Evolutionary conservation across 2,113 vertebrate genomes (phyloP).

Genomic region (Shinisaurus crocodilurus): DNA sequence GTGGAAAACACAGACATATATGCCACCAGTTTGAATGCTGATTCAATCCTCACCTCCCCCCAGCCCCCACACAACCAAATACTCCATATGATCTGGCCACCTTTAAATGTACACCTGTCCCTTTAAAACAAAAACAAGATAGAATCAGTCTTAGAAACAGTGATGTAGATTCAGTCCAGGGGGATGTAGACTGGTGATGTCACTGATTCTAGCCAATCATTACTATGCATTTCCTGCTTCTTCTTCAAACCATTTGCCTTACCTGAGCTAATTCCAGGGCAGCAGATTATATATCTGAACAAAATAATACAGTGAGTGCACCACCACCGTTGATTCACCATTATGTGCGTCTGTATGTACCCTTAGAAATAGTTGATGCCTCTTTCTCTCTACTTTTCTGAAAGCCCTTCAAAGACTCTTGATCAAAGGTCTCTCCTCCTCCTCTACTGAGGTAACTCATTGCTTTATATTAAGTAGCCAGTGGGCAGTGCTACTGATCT

Average conservation of each 20-base stretch:
- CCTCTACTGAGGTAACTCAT: neutral
- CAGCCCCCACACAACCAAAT: too few species aligned
- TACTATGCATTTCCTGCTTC: neutral
- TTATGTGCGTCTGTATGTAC: neutral
- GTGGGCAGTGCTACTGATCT: neutral
- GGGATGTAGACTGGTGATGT: neutral
- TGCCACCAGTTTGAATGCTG: neutral
- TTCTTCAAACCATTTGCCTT: neutral
- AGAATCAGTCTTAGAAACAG: too few species aligned
- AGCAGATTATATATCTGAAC: neutral
- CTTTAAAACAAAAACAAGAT: neutral
- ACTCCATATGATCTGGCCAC: neutral
- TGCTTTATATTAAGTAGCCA: conserved; percentile 1
- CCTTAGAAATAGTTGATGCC: neutral
- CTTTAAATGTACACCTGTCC: neutral
- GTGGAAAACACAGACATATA: neutral
- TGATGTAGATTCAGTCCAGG: too few species aligned
- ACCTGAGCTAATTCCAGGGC: neutral
- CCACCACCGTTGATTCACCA: neutral
- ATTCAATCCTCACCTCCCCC: neutral
- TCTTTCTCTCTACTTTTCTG: neutral
- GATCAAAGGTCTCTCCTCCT: neutral
- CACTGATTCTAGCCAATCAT: neutral
- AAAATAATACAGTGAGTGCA: neutral
- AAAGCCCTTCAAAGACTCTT: neutral